Evolutionary conservation across 2,888 invertebrate genomes (phyloP).

Genomic region (Cosmorhoe ocellata): DNA sequence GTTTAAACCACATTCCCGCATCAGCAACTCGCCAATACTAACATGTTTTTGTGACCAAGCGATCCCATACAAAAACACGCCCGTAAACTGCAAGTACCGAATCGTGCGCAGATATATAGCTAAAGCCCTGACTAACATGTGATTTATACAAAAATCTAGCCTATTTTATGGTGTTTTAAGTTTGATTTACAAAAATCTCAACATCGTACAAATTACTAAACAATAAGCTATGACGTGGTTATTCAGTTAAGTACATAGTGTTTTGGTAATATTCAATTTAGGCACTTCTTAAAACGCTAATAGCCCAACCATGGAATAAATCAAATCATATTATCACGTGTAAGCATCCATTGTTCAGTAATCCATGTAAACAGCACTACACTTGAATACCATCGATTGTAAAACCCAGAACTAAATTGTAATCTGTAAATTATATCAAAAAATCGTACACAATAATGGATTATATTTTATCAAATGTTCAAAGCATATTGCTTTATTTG

Average conservation of each 20-base stretch:
- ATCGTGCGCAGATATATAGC: background rate
- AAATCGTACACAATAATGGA: no score
- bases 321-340: slow-evolving; percentile 11
- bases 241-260: slow-evolving; percentile 21
- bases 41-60: background rate
- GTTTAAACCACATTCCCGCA: background rate
- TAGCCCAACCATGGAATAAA: background rate
- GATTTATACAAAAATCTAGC: slow-evolving; percentile 30
- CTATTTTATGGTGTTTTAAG: slow-evolving; percentile 8
- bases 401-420: no score
- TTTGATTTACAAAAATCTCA: slow-evolving; percentile 16
- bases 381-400: background rate
- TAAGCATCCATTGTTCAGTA: slow-evolving; percentile 4
- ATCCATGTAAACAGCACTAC: background rate
- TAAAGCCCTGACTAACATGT: background rate
- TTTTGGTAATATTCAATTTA: slow-evolving; percentile 12
- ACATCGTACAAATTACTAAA: slow-evolving; percentile 9
- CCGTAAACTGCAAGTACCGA: background rate
- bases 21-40: slow-evolving; percentile 2
- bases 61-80: background rate
- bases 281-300: background rate
- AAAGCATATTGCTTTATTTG: no score
- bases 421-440: no score
- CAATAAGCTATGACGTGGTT: slow-evolving; percentile 17
- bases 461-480: no score